Evolutionary conservation across 2,888 invertebrate genomes (phyloP).

Genomic region (Trichogramma dendrolimi): DNA sequence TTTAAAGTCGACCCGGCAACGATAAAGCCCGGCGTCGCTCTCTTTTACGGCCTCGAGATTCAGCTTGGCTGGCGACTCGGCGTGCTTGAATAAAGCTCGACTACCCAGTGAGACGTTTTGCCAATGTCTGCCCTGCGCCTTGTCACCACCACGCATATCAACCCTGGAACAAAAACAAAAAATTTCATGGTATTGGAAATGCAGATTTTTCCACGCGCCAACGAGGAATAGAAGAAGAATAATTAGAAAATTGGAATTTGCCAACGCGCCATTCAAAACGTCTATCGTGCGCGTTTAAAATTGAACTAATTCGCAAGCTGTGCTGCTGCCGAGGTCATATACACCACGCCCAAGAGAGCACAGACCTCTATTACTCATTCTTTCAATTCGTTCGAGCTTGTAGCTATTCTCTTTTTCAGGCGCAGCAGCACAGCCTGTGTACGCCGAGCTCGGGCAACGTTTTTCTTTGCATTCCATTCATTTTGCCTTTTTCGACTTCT

Average conservation of each 20-base stretch:
- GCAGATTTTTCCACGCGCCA: too few relatives aligned
- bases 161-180: conserved; percentile 35
- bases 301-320: conserved; percentile 21
- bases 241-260: background rate
- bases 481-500: conserved; percentile 18
- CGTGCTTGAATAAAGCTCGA: conserved; percentile 72
- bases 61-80: conserved; percentile 71
- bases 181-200: background rate
- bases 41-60: conserved; percentile 71
- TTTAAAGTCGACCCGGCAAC: conserved; percentile 86
- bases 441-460: conserved; percentile 12
- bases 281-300: conserved; percentile 5
- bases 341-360: too few relatives aligned
- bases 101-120: conserved; percentile 72
- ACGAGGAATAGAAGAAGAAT: background rate
- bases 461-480: conserved; percentile 19
- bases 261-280: background rate
- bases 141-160: conserved; percentile 66
- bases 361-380: conserved; percentile 6
- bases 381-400: conserved; percentile 1
- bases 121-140: conserved; percentile 77
- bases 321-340: background rate
- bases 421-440: background rate
- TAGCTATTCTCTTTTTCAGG: too few relatives aligned
- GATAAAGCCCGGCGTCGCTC: conserved; percentile 76